Conservation (phyloP, 2,888 invertebrate species). For the Zeuzera pyrina region DNA sequence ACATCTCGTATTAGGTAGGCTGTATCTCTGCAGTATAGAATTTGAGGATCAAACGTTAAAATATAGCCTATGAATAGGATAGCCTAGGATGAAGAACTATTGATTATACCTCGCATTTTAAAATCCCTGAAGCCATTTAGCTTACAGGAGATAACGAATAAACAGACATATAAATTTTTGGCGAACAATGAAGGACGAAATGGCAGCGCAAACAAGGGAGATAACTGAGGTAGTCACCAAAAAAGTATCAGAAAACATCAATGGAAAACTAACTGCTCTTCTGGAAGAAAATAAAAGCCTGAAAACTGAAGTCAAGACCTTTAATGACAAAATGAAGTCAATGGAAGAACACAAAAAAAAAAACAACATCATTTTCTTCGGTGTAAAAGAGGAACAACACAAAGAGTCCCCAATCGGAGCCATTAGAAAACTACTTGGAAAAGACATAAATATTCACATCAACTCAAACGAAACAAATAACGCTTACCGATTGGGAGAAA, state of each 20-base stretch:
- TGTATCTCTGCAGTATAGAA: no score
- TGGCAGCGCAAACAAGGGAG: conserved; percentile 7
- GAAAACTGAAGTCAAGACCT: conserved; percentile 4
- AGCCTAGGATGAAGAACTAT: no score
- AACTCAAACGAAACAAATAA: background rate
- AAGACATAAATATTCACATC: background rate
- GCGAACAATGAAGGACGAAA: no score
- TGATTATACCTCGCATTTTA: no score
- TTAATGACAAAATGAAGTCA: conserved; percentile 3
- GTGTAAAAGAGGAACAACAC: background rate
- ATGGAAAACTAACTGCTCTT: conserved; percentile 7
- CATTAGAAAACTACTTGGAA: background rate
- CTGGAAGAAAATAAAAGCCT: conserved; percentile 9
- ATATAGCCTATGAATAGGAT: no score
- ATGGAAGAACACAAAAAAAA: conserved; percentile 6
- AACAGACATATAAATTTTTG: no score
- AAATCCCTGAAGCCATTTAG: no score
- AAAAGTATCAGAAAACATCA: conserved; percentile 6
- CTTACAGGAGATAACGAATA: no score
- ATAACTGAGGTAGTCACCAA: conserved; percentile 9
- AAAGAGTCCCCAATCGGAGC: background rate
- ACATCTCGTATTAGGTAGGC: no score
- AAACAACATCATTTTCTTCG: conserved; percentile 1
- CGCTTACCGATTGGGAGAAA: background rate
- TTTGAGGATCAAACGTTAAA: no score